Conservation (phyloP, 2,888 invertebrate genomes). For the Tipula lateralis region DNA sequence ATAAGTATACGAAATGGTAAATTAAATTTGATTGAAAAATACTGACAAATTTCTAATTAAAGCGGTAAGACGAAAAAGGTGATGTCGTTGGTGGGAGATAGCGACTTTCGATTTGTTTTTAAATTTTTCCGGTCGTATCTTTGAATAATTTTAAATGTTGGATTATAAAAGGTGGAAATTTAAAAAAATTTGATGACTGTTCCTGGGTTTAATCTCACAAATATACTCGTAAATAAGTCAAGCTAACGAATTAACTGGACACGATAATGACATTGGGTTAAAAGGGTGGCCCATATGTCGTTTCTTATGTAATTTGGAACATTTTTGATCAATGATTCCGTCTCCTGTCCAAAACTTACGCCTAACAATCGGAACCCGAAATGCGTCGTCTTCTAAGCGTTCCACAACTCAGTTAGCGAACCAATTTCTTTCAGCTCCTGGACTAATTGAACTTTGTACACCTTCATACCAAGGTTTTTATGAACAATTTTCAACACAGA, state of each 20-base stretch:
- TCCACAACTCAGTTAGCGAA: no score
- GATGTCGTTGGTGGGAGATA: not conserved
- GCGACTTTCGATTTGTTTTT: not conserved
- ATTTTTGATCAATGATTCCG: no score
- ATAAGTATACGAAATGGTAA: constrained; percentile 11
- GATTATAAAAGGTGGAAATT: not conserved
- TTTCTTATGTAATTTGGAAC: no score
- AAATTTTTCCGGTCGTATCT: not conserved
- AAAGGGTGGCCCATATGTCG: no score
- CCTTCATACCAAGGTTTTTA: no score
- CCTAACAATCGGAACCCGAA: no score
- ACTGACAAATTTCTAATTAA: constrained; percentile 1
- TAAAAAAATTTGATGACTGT: not conserved
- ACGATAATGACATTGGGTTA: no score
- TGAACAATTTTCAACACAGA: no score
- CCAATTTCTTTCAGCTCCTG: no score
- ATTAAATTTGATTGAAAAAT: constrained; percentile 19
- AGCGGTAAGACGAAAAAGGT: not conserved
- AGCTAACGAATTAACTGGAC: not conserved
- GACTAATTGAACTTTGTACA: no score
- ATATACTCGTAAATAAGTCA: not conserved
- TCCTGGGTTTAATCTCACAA: not conserved
- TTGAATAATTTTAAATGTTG: not conserved
- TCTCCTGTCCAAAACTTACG: no score
- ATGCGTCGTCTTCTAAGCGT: no score